Conservation (phyloP, 2,888 invertebrate genomes). For the Drosophila longiperda region DNA sequence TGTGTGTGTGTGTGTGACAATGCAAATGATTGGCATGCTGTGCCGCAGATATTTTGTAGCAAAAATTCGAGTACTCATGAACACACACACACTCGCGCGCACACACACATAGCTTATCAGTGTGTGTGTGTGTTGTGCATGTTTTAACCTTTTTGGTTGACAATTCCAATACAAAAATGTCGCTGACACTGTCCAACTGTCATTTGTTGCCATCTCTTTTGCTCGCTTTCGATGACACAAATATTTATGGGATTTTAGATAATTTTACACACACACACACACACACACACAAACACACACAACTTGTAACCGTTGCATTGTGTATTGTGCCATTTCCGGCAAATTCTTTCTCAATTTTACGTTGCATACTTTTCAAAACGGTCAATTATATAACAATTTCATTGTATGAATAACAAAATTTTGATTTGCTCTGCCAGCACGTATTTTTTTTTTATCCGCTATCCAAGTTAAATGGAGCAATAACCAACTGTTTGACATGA, state of each 20-base stretch:
- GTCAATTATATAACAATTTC: conserved; percentile 67
- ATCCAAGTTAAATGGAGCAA: conserved; percentile 15
- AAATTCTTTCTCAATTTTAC: conserved; percentile 41
- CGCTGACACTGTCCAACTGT: conserved; percentile 59
- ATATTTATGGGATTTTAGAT: conserved; percentile 66
- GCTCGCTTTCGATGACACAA: conserved; percentile 51
- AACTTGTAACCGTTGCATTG: conserved; percentile 13
- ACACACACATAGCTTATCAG: conserved; percentile 25
- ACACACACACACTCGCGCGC: conserved; percentile 10
- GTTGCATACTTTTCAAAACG: conserved; percentile 46
- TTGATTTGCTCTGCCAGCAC: conserved; percentile 15
- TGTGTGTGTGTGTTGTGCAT: conserved; percentile 25
- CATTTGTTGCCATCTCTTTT: background rate
- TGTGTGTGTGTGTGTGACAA: conserved; percentile 27
- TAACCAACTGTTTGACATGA: background rate
- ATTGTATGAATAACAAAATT: conserved; percentile 70
- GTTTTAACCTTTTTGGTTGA: conserved; percentile 47
- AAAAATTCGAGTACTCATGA: conserved; percentile 48
- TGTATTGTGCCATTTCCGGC: conserved; percentile 53
- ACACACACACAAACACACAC: conserved; percentile 9
- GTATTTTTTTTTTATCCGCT: conserved; percentile 26
- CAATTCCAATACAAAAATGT: conserved; percentile 45
- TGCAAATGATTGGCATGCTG: conserved; percentile 52
- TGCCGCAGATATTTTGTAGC: conserved; percentile 50
- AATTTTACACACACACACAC: conserved; percentile 7